Evolutionary conservation across 2,888 invertebrate species (phyloP).

Genomic region (Sepioteuthis lessoniana): DNA sequence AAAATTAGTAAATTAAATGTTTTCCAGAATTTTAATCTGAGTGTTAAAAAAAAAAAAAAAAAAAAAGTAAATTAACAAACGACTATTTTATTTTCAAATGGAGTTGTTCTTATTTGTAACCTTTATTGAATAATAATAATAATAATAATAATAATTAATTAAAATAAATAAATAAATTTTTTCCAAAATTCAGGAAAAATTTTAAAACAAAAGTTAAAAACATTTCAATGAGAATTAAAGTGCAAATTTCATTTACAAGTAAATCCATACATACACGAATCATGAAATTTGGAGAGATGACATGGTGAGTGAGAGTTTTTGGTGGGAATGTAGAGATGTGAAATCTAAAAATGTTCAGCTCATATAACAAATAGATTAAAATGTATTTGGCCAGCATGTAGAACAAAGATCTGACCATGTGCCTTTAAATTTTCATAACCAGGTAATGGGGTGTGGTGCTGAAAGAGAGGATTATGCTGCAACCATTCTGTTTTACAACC

Average conservation of each 20-base stretch:
- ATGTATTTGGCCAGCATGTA: neutral
- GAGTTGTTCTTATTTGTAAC: neutral
- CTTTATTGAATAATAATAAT: no score
- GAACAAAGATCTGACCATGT: slow-evolving; percentile 24
- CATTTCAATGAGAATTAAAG: neutral
- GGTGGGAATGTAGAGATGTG: neutral
- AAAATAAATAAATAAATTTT: neutral
- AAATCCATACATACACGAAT: neutral
- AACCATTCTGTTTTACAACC: slow-evolving; percentile 40
- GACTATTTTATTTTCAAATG: no score
- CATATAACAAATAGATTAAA: slow-evolving; percentile 23
- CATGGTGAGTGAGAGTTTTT: neutral
- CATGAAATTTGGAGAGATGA: neutral
- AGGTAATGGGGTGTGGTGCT: neutral
- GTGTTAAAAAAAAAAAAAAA: no score
- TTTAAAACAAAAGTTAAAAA: neutral
- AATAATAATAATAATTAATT: no score
- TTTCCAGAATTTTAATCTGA: no score
- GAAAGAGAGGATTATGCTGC: slow-evolving; percentile 41
- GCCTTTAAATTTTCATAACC: neutral
- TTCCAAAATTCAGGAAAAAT: neutral
- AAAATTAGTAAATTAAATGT: no score
- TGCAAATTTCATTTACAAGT: neutral
- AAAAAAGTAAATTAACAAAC: no score
- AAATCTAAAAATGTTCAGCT: neutral